Conservation (phyloP, 2,797 vertebrate genomes). For the Amniataba percoides region DNA sequence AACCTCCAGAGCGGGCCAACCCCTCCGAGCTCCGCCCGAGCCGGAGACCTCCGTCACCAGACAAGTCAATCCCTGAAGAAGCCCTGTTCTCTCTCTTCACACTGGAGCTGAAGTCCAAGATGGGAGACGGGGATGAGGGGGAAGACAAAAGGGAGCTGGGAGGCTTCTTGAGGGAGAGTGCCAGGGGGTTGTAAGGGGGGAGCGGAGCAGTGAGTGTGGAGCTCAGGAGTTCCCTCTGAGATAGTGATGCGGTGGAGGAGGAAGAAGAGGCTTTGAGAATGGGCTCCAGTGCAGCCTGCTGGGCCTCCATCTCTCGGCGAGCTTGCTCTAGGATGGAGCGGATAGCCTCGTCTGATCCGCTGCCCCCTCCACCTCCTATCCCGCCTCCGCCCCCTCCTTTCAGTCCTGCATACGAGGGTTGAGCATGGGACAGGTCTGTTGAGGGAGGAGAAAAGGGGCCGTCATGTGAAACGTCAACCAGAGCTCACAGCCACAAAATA, state of each 20-base stretch:
- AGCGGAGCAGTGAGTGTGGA: conserved; percentile 82
- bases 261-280: conserved; percentile 92
- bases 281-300: conserved; percentile 93
- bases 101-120: conserved; percentile 88
- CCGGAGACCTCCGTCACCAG: conserved; percentile 86
- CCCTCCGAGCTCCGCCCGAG: conserved; percentile 80
- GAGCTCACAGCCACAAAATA: conserved; percentile 28
- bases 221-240: conserved; percentile 84
- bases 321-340: conserved; percentile 97
- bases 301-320: conserved; percentile 96
- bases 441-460: conserved; percentile 50
- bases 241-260: conserved; percentile 81
- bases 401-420: conserved; percentile 87
- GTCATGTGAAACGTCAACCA: conserved; percentile 28
- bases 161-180: conserved; percentile 94
- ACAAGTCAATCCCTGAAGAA: conserved; percentile 85
- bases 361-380: conserved; percentile 71
- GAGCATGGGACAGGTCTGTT: conserved; percentile 91
- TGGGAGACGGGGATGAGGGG: conserved; percentile 85
- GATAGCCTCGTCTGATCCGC: conserved; percentile 94
- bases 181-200: conserved; percentile 90
- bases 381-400: conserved; percentile 82
- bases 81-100: conserved; percentile 90
- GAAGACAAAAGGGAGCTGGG: conserved; percentile 80
- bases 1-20: conserved; percentile 72